phyloP scores from a whole-genome alignment of 2,113 vertebrate genomes.

The Chlorodrepanis virens region DNA sequence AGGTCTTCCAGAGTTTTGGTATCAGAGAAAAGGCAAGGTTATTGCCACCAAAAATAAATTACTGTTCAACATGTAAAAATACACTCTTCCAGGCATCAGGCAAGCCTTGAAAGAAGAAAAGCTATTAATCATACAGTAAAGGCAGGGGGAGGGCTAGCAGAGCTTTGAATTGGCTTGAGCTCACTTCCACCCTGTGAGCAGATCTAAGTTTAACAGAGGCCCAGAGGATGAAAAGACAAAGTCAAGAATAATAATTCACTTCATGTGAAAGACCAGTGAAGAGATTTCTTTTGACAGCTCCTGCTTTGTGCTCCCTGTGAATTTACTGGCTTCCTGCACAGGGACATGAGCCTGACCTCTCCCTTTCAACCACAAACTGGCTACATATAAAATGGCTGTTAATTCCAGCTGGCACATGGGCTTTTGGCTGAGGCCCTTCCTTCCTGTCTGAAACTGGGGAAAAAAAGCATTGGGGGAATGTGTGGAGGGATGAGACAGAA shows the following conservation, averaged over 20 bases:
- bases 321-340: neutral
- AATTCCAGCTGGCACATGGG: neutral
- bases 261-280: neutral
- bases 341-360: neutral
- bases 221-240: neutral
- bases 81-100: neutral
- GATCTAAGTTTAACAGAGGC: neutral
- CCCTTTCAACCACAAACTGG: neutral
- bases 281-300: neutral
- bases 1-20: neutral
- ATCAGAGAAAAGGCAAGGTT: neutral
- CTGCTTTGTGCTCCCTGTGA: neutral
- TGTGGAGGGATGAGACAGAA: neutral
- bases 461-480: neutral
- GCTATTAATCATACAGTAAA: neutral
- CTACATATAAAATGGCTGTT: neutral
- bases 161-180: neutral
- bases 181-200: neutral
- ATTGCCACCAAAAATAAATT: neutral
- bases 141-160: neutral
- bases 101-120: neutral
- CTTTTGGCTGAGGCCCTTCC: neutral
- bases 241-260: neutral
- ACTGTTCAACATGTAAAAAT: neutral
- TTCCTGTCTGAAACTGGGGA: neutral